phyloP scores from a whole-genome alignment of 2,888 invertebrate genomes.

The Phyllotreta cruciferae region DNA sequence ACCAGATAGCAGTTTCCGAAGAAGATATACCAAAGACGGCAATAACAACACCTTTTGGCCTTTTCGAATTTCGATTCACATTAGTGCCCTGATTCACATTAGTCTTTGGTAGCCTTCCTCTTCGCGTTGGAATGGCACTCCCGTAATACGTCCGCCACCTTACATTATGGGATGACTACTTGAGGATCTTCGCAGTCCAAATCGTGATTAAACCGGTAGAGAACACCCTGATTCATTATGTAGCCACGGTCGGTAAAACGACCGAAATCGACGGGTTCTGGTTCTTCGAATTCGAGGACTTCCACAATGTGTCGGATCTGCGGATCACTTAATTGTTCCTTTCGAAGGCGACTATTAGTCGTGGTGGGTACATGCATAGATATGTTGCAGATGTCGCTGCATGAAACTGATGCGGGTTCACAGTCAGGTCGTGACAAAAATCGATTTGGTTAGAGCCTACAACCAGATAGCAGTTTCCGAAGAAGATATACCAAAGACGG shows the following conservation, averaged over 20 bases:
- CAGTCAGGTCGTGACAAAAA: slow-evolving; percentile 31
- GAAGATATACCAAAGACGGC: no score
- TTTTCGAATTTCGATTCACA: no score
- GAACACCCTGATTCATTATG: slow-evolving; percentile 40
- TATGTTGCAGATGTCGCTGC: background rate
- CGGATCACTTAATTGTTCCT: slow-evolving; percentile 41
- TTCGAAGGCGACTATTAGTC: background rate
- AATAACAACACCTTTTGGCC: no score
- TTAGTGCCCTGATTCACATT: no score
- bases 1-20: no score
- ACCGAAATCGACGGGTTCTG: slow-evolving; percentile 14
- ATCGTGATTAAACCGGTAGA: slow-evolving; percentile 37
- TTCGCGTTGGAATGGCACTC: no score
- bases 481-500: no score
- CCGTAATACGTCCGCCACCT: slow-evolving; percentile 30
- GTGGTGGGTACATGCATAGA: slow-evolving; percentile 2
- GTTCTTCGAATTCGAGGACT: slow-evolving; percentile 29
- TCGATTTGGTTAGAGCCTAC: no score
- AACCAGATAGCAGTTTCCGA: no score
- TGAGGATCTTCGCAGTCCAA: slow-evolving; percentile 45
- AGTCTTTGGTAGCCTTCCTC: no score
- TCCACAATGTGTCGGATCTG: slow-evolving; percentile 41
- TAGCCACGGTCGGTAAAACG: slow-evolving; percentile 42
- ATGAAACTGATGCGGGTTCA: background rate
- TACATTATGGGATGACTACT: slow-evolving; percentile 39